Conservation (phyloP, 2,113 vertebrate species). For the Geothlypis trichas region DNA sequence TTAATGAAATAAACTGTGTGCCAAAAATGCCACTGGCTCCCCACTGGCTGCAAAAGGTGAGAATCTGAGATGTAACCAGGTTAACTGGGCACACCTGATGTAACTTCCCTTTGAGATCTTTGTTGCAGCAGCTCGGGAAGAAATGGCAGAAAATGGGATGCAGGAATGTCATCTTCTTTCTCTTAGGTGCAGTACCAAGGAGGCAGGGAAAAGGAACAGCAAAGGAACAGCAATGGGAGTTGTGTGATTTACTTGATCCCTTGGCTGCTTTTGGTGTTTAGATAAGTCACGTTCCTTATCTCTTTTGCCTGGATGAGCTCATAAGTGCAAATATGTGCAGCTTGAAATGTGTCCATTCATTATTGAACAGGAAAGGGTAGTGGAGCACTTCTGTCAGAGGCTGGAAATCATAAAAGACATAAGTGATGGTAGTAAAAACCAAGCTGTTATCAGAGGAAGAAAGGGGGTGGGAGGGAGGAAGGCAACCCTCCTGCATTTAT, state of each 20-base stretch:
- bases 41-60: background rate
- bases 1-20: background rate
- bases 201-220: background rate
- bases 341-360: conserved; percentile 46
- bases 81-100: background rate
- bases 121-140: background rate
- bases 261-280: background rate
- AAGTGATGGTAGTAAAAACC: conserved; percentile 33
- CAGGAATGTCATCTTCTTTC: background rate
- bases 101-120: background rate
- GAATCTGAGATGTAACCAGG: background rate
- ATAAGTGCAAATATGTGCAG: conserved; percentile 57
- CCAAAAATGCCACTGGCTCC: background rate
- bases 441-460: conserved; percentile 23
- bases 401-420: conserved; percentile 28
- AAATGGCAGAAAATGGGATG: background rate
- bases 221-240: background rate
- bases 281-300: background rate
- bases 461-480: background rate
- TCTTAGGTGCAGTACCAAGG: background rate
- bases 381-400: conserved; percentile 8
- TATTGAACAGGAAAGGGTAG: conserved; percentile 46
- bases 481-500: background rate
- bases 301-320: conserved; percentile 32
- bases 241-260: background rate